Conservation (phyloP, 2,113 vertebrate species). For the Connochaetes taurinus region DNA sequence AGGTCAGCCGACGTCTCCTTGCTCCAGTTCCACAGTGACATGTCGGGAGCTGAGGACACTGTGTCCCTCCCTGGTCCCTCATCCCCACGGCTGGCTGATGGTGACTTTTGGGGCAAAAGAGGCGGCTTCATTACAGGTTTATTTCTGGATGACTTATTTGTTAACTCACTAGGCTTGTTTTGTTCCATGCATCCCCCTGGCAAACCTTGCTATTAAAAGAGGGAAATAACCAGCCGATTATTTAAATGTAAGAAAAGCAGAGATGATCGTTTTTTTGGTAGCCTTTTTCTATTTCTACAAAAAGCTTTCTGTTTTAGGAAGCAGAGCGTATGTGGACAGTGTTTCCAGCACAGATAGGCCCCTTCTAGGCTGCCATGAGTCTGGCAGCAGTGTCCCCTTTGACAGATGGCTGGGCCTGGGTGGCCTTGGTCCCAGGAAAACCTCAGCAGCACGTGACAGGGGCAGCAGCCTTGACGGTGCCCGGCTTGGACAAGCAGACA, state of each 20-base stretch:
- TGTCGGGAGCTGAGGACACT: not conserved
- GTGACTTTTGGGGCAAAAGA: not conserved
- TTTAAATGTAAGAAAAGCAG: not conserved
- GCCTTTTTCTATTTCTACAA: not conserved
- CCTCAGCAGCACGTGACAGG: fast-evolving
- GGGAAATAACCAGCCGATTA: not conserved
- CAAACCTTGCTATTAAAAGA: not conserved
- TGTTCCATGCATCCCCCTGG: not conserved
- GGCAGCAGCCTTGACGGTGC: not conserved
- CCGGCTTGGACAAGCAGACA: not conserved
- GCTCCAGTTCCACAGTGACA: not conserved
- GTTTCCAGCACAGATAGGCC: not conserved
- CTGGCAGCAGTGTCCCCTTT: not conserved
- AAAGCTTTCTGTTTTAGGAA: not conserved
- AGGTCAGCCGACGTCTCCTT: not conserved
- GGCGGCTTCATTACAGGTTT: not conserved
- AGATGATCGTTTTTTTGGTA: not conserved
- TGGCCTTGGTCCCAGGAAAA: not conserved
- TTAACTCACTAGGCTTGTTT: not conserved
- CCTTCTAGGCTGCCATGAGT: not conserved
- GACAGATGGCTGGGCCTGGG: not conserved
- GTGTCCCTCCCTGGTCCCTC: not conserved
- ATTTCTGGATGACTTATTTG: not conserved
- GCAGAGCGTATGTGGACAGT: not conserved
- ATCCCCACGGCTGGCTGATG: not conserved